These are phyloP conservation scores for Leptopilina clavipes DNA, from an alignment of 1,140 invertebrate species.

Conservation along the genomic window DNA sequence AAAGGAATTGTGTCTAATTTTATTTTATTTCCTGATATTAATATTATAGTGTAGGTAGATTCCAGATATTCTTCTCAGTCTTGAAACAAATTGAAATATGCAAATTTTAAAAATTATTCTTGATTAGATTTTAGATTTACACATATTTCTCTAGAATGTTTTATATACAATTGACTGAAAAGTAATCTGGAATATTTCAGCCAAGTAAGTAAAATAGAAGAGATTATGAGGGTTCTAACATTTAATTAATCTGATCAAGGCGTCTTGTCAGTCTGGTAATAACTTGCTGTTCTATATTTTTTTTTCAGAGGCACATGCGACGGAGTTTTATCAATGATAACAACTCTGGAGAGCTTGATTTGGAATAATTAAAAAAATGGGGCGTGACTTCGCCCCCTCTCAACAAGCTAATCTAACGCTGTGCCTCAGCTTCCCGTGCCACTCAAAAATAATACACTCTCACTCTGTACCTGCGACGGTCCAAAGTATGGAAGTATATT, in stretches of 20 bases:
- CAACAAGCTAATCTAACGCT: slow-evolving; percentile 71
- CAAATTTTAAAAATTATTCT: background rate
- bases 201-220: slow-evolving; percentile 49
- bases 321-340: slow-evolving; percentile 73
- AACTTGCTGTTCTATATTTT: slow-evolving; percentile 75
- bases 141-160: slow-evolving; percentile 8
- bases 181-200: slow-evolving; percentile 65
- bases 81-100: background rate
- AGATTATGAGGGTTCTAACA: slow-evolving; percentile 18
- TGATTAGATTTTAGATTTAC: too few species aligned
- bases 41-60: slow-evolving; percentile 57
- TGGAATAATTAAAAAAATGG: slow-evolving; percentile 69
- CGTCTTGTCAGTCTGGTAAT: slow-evolving; percentile 74
- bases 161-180: slow-evolving; percentile 19
- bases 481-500: slow-evolving; percentile 72
- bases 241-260: slow-evolving; percentile 61
- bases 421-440: slow-evolving; percentile 72
- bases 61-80: slow-evolving; percentile 46
- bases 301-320: slow-evolving; percentile 76
- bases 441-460: slow-evolving; percentile 71
- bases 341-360: slow-evolving; percentile 72
- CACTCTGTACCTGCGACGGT: slow-evolving; percentile 73
- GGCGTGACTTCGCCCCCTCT: slow-evolving; percentile 67
- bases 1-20: slow-evolving; percentile 47
- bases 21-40: slow-evolving; percentile 37